These are phyloP conservation scores for Lacerta bilineata DNA, from an alignment of 2,797 vertebrate genomes.

Conservation along the genomic window DNA sequence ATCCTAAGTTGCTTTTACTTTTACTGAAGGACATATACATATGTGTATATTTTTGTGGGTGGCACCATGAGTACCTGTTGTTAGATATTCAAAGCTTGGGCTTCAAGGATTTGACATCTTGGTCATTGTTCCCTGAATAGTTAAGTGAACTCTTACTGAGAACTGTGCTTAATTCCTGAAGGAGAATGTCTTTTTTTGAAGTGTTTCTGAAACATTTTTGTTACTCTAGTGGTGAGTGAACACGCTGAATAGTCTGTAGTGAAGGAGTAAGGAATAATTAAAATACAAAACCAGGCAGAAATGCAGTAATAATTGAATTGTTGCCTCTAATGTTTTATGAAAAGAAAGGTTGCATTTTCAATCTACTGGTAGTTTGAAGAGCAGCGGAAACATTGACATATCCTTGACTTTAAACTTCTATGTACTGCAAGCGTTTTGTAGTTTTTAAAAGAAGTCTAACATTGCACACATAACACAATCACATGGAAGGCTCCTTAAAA, in stretches of 20 bases:
- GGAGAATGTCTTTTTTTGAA: not conserved
- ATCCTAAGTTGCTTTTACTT: not conserved
- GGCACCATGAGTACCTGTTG: not conserved
- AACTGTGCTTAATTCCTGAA: conserved; percentile 23
- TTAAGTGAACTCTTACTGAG: conserved; percentile 28
- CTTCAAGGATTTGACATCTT: conserved; percentile 25
- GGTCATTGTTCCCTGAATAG: conserved; percentile 15
- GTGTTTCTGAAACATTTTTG: conserved; percentile 8
- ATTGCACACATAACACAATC: conserved; percentile 23
- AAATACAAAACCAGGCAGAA: conserved; percentile 44
- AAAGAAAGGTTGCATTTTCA: conserved; percentile 61
- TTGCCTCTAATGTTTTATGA: conserved; percentile 62
- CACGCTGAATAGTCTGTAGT: not conserved
- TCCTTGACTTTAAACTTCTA: conserved; percentile 35
- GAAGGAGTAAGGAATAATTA: conserved; percentile 41
- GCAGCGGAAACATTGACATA: conserved; percentile 39
- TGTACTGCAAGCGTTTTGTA: conserved; percentile 16
- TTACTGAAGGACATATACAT: accelerated
- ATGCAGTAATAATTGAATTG: conserved; percentile 51
- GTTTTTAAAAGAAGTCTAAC: not conserved
- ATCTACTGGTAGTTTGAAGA: conserved; percentile 40
- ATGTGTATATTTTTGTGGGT: not conserved
- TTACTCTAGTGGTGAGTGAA: not conserved
- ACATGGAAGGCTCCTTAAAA: conserved; percentile 47
- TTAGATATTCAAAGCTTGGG: not conserved